Evolutionary conservation across 2,888 invertebrate genomes (phyloP).

Genomic region (Nymphalis urticae): DNA sequence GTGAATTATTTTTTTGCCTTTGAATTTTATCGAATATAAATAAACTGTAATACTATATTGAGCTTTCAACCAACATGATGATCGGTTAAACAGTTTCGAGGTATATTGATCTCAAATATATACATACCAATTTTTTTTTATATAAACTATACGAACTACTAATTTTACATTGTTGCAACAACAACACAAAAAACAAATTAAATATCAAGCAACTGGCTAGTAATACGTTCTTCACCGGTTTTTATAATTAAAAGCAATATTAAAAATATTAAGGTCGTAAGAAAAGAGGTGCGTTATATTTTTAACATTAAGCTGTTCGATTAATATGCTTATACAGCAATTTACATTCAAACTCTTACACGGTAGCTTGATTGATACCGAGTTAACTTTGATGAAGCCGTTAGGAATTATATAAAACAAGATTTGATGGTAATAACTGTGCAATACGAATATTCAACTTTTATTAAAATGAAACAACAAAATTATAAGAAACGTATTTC

Average conservation of each 20-base stretch:
- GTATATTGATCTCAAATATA: no score
- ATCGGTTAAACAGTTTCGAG: no score
- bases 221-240: no score
- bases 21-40: no score
- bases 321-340: conserved; percentile 13
- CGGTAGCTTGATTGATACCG: conserved; percentile 10
- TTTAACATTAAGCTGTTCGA: conserved; percentile 13
- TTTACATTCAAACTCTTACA: conserved; percentile 16
- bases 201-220: no score
- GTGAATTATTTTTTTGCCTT: not conserved
- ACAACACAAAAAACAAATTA: no score
- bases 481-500: not conserved
- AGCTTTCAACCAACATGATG: no score
- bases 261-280: not conserved
- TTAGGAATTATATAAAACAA: conserved; percentile 9
- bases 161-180: no score
- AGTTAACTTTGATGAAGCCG: conserved; percentile 8
- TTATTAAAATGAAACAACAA: not conserved
- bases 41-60: no score
- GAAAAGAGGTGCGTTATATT: not conserved
- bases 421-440: conserved; percentile 13
- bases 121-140: no score
- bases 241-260: no score
- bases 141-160: no score
- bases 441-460: conserved; percentile 6